These are phyloP conservation scores for Rapana venosa DNA, from an alignment of 2,888 invertebrate genomes.

Conservation along the genomic window DNA sequence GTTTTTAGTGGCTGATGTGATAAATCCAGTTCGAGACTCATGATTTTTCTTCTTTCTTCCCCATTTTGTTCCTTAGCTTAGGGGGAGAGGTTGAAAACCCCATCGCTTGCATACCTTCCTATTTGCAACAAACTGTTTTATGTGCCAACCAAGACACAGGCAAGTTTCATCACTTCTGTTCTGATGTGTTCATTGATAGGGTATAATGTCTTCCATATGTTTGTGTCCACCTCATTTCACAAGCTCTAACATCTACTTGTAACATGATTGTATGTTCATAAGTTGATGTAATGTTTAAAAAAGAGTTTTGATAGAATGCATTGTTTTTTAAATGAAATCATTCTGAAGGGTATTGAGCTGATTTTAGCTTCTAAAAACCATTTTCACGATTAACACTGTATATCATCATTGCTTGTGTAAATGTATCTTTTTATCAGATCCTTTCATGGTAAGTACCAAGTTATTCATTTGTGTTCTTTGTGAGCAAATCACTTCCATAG, in stretches of 20 bases:
- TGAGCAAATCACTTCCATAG: too few species aligned
- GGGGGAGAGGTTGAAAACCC: constrained; percentile 79
- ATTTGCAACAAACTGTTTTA: constrained; percentile 55
- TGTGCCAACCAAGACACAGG: constrained; percentile 65
- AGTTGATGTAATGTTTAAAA: too few species aligned
- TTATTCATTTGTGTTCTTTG: neutral
- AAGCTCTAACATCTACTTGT: too few species aligned
- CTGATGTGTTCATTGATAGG: constrained; percentile 29
- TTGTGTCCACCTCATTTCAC: neutral
- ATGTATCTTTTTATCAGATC: neutral
- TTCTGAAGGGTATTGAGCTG: too few species aligned
- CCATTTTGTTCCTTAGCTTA: constrained; percentile 80
- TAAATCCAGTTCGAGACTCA: constrained; percentile 45
- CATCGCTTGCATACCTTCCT: constrained; percentile 54
- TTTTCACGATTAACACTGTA: neutral
- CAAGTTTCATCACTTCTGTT: constrained; percentile 59
- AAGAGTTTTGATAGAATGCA: too few species aligned
- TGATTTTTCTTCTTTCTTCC: constrained; percentile 77
- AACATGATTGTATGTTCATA: too few species aligned
- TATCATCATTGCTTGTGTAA: neutral
- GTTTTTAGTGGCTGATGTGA: constrained; percentile 15
- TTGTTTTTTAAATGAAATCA: too few species aligned
- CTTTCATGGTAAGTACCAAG: neutral
- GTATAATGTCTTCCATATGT: neutral
- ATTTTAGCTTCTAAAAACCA: too few species aligned